Evolutionary conservation across 2,113 vertebrate genomes (phyloP).

Genomic region (Myrmecobius fasciatus): DNA sequence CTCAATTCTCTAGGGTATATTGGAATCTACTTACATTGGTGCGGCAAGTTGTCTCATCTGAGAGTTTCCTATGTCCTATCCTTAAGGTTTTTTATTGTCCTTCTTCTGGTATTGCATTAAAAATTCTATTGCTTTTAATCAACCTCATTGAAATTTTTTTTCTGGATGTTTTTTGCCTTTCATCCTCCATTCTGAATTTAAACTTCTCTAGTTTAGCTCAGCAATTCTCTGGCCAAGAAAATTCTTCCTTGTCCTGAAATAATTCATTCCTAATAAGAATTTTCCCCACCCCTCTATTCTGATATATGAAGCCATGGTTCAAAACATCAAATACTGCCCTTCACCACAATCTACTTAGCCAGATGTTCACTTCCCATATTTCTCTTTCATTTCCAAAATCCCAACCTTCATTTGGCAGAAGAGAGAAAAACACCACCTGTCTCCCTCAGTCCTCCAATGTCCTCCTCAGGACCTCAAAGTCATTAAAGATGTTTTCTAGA

Average conservation of each 20-base stretch:
- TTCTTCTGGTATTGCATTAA: not conserved
- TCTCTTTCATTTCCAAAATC: not conserved
- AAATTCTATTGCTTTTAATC: not conserved
- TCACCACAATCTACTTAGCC: not conserved
- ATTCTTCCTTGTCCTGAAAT: not conserved
- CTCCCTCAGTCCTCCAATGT: not conserved
- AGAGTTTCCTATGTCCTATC: not conserved
- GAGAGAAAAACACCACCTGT: not conserved
- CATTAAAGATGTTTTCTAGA: not conserved
- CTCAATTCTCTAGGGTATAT: not conserved
- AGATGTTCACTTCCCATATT: constrained; percentile 2
- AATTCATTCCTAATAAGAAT: not conserved
- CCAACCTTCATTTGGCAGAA: not conserved
- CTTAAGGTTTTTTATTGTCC: not conserved
- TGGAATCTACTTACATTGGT: not conserved
- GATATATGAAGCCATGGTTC: not conserved
- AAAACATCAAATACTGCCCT: not conserved
- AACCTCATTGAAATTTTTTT: not conserved
- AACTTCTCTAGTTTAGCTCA: not conserved
- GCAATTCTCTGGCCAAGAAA: not conserved
- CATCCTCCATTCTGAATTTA: not conserved
- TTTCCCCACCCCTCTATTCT: not conserved
- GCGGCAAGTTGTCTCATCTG: not conserved
- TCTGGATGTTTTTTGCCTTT: not conserved
- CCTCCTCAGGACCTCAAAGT: not conserved